These are phyloP conservation scores for Melanotaenia boesemani DNA, from an alignment of 2,797 vertebrate genomes.

Conservation along the genomic window DNA sequence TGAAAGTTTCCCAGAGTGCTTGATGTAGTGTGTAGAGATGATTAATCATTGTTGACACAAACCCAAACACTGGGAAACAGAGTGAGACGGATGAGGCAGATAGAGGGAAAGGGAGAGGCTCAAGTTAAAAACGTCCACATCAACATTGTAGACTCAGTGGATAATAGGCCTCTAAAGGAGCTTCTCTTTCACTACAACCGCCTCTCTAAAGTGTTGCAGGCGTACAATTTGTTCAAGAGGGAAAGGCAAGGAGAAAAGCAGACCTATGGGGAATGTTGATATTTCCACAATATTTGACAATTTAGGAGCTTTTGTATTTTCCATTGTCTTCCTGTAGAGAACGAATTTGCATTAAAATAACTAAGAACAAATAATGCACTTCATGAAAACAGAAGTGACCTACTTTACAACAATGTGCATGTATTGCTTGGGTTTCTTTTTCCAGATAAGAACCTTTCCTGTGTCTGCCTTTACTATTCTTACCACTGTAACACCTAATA, in stretches of 20 bases:
- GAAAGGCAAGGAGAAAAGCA: slow-evolving; percentile 21
- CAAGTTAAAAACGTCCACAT: slow-evolving; percentile 73
- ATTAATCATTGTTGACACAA: slow-evolving; percentile 78
- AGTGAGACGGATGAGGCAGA: slow-evolving; percentile 75
- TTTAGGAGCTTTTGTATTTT: slow-evolving; percentile 11
- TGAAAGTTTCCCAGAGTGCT: slow-evolving; percentile 61
- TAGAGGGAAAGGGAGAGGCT: slow-evolving; percentile 67
- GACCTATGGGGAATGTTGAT: slow-evolving; percentile 13
- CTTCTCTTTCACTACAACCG: slow-evolving; percentile 59
- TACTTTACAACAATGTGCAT: too few species aligned
- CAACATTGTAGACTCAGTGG: slow-evolving; percentile 64
- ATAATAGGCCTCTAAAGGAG: slow-evolving; percentile 71
- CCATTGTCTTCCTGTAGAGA: neutral
- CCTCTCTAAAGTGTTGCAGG: slow-evolving; percentile 50
- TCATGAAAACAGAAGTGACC: neutral
- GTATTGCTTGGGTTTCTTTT: neutral
- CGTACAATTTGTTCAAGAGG: slow-evolving; percentile 38
- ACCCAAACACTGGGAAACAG: slow-evolving; percentile 70
- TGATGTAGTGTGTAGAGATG: slow-evolving; percentile 54
- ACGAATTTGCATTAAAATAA: neutral
- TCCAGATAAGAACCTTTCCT: neutral
- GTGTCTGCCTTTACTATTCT: neutral
- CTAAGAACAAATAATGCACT: neutral
- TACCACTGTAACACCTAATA: too few species aligned
- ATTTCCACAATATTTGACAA: slow-evolving; percentile 16